Evolutionary conservation across 53 echinoderm and acorn worm species (phyloP).

Genomic region (Patiria pectinifera): DNA sequence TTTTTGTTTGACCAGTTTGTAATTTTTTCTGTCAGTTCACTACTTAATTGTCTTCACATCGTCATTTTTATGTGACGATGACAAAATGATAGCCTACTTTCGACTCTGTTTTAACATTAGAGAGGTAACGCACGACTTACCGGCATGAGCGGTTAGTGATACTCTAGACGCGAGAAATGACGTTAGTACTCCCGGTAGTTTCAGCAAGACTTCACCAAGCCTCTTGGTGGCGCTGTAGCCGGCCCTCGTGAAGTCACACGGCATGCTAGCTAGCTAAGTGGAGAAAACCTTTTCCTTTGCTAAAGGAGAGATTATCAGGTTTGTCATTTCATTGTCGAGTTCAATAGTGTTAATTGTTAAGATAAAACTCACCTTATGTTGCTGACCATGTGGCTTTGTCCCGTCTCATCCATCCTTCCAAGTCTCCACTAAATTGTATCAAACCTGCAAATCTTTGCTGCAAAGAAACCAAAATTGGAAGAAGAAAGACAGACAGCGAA

Average conservation of each 20-base stretch:
- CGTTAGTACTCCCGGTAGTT: neutral
- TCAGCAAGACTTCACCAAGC: neutral
- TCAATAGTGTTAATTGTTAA: neutral
- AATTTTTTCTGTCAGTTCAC: neutral
- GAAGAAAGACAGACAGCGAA: neutral
- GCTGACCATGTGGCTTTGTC: neutral
- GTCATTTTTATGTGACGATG: too few species aligned
- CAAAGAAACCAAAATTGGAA: neutral
- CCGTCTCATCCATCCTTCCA: neutral
- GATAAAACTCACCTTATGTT: neutral
- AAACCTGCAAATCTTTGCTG: slow-evolving; percentile 41
- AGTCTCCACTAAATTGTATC: neutral
- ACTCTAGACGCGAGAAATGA: too few species aligned
- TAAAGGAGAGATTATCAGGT: neutral
- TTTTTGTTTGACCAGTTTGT: neutral
- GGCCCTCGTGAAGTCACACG: neutral
- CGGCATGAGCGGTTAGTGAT: too few species aligned
- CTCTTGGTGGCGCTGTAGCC: neutral
- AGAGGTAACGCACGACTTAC: too few species aligned
- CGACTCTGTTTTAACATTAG: too few species aligned
- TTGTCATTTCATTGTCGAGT: neutral
- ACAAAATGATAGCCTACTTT: too few species aligned
- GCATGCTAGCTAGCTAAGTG: neutral
- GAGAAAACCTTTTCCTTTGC: neutral
- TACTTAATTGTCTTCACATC: too few species aligned